Evolutionary conservation across 2,797 vertebrate species (phyloP), one percentile per base, ranked within the genome.

Genomic region (Propithecus perrieri): DNA sequence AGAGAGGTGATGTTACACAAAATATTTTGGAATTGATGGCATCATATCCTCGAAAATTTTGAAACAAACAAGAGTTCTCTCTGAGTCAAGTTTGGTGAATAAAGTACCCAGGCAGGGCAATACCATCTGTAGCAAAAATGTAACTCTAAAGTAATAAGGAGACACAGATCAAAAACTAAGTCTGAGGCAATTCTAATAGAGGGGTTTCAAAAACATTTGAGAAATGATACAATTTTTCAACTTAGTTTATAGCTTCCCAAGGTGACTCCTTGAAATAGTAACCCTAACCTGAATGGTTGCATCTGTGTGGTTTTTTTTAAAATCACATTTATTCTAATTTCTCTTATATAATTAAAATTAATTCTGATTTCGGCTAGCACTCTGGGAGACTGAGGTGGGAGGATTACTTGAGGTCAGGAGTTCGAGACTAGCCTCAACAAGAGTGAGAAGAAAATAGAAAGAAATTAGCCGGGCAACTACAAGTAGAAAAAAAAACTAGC

Each of bases 271-370:
- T 67, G n/a, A 83, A 91, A 85, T 4, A 88, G 35, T 50, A 91
- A n/a, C 50, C 26, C 26, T 85, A 18, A 86, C 46, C 76, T 41
- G 30, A 85, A 53, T 14, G 33, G 65, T 35, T 84, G 14, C 46
- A 55, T 91, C 41, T 18, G 50, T 17, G 11, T 67, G 67, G 53
- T 38, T 78, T 80, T 84, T 75, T 38, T 41, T 78, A 71, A 83
- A 46, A 57, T 74, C 14, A 81, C 43, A 53, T 59, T 79, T 94
- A n/a, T 46, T 93, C 59, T 88, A 28, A 61, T 53, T 50, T 28
- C 7, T 93, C 43, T 93, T 38, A 84, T 20, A 53, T 63, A 61
- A 78, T 89, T 91, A 79, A 94, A 91, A 74, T 76, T 67, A 95
- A 75, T 71, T 93, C 87, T 92, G 12, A 38, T 92, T 96, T 95